Percentiles rank a stretch among this genome's conserved stretches.
These are phyloP conservation scores for Hetaerina titia DNA, from an alignment of 2,888 invertebrate species.

Conservation along the genomic window DNA sequence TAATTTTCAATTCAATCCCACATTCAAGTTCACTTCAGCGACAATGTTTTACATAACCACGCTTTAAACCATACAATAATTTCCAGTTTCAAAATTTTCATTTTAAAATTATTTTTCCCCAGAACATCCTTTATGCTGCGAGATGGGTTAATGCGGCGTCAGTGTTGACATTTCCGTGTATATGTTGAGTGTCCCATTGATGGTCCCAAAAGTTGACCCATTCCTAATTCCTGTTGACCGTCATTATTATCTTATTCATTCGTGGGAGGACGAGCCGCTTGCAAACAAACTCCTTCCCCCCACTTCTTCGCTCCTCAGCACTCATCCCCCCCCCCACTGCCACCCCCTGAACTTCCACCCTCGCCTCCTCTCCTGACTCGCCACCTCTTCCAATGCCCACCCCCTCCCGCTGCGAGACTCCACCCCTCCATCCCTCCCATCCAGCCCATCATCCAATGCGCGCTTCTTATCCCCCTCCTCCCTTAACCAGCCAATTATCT, in stretches of 20 bases:
- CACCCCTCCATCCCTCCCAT: constrained; percentile 13
- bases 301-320: not conserved
- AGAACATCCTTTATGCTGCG: no score
- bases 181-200: not conserved
- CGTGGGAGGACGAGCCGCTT: not conserved
- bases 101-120: no score
- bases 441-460: constrained; percentile 45
- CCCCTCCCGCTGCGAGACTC: not conserved
- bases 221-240: not conserved
- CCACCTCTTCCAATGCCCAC: not conserved
- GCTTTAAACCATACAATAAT: no score
- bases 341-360: not conserved
- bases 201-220: not conserved
- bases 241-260: not conserved
- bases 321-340: no score
- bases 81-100: no score
- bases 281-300: not conserved
- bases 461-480: constrained; percentile 49
- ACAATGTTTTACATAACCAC: no score
- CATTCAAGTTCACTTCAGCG: no score
- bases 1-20: no score
- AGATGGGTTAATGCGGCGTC: no score
- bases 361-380: not conserved
- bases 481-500: constrained; percentile 66
- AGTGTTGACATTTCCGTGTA: no score